Conservation (phyloP, 2,113 vertebrate genomes). For the Alethe castanea region DNA sequence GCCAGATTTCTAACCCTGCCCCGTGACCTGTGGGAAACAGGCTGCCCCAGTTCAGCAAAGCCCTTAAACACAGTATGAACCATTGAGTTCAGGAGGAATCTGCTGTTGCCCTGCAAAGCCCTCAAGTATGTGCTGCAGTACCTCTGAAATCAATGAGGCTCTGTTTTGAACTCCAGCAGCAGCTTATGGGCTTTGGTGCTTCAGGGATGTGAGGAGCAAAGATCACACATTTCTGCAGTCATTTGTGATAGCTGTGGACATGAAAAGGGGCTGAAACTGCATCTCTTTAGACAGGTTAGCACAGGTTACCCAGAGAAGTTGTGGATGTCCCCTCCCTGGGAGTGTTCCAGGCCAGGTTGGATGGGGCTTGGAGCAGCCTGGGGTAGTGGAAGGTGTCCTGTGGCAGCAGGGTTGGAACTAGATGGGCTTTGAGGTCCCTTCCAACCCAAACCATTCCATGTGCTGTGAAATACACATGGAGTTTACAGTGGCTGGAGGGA, state of each 20-base stretch:
- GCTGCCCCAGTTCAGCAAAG: neutral
- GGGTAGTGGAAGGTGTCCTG: neutral
- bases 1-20: neutral
- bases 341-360: neutral
- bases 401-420: neutral
- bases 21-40: neutral
- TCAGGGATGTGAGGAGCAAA: neutral
- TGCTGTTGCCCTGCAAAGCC: neutral
- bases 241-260: neutral
- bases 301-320: neutral
- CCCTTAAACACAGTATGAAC: neutral
- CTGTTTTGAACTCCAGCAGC: neutral
- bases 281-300: neutral
- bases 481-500: accelerated
- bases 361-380: neutral
- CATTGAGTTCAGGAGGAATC: neutral
- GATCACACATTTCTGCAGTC: neutral
- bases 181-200: neutral
- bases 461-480: accelerated
- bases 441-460: neutral
- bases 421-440: neutral
- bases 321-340: neutral
- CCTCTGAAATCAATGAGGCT: conserved; percentile 11
- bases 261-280: neutral
- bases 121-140: neutral